Percentiles rank a stretch among this genome's conserved stretches.
These are phyloP conservation scores for Cerastoderma edule DNA, from an alignment of 2,888 invertebrate species.

Conservation along the genomic window DNA sequence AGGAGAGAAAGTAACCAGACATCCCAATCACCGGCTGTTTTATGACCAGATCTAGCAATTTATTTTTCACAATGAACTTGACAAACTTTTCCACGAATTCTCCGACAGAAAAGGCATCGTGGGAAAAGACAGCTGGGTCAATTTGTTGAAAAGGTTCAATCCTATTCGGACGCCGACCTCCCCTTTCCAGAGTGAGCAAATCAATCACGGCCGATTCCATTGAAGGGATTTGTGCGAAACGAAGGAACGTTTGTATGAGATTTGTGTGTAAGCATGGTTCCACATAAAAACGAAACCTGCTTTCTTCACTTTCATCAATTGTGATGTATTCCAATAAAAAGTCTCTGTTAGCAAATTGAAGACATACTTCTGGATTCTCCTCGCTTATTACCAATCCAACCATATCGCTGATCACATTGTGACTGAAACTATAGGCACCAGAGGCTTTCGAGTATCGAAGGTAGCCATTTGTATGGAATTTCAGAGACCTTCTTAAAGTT, in stretches of 20 bases:
- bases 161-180: conserved; percentile 10
- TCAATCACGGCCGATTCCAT: background rate
- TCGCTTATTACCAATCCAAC: conserved; percentile 43
- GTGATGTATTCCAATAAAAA: conserved; percentile 40
- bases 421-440: conserved; percentile 37
- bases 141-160: background rate
- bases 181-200: background rate
- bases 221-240: background rate
- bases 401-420: conserved; percentile 45
- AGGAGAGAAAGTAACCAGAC: conserved; percentile 28
- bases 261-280: conserved; percentile 12
- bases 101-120: conserved; percentile 22
- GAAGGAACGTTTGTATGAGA: background rate
- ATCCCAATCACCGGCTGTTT: conserved; percentile 16
- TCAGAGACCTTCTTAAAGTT: conserved; percentile 26
- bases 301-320: conserved; percentile 4
- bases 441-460: conserved; percentile 5
- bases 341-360: conserved; percentile 31
- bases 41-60: background rate
- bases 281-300: conserved; percentile 26
- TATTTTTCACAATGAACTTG: background rate
- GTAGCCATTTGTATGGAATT: conserved; percentile 37
- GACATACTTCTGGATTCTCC: conserved; percentile 27
- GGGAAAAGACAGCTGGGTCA: conserved; percentile 21
- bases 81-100: conserved; percentile 19